phyloP scores from a whole-genome alignment of 2,113 vertebrate genomes.

The Diadophis punctatus region DNA sequence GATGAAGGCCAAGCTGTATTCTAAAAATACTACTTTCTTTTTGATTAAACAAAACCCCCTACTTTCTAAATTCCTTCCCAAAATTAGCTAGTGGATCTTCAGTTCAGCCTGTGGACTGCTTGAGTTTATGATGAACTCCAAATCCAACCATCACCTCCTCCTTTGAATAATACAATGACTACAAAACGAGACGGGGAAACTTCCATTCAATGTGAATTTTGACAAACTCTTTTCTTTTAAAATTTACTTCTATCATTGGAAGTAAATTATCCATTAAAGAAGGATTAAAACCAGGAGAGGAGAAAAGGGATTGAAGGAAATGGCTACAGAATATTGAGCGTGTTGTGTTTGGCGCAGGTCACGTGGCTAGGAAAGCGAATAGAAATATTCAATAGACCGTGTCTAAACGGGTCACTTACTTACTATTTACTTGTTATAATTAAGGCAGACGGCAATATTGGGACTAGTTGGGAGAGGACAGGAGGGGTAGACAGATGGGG shows the following conservation, averaged over 20 bases:
- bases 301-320: neutral
- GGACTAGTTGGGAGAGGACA: neutral
- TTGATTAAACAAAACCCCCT: constrained; percentile 32
- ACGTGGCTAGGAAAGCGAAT: too few species aligned
- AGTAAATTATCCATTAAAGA: neutral
- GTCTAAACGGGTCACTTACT: neutral
- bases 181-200: neutral
- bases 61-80: constrained; percentile 23
- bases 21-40: constrained; percentile 39
- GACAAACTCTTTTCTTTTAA: neutral
- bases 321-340: neutral
- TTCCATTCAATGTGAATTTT: neutral
- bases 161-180: neutral
- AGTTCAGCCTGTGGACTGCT: neutral
- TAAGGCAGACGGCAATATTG: neutral
- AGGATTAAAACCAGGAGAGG: neutral
- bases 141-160: neutral
- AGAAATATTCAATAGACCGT: too few species aligned
- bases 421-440: neutral
- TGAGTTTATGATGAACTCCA: neutral
- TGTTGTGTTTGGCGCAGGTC: too few species aligned
- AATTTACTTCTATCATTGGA: neutral
- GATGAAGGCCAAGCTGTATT: constrained; percentile 9
- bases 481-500: neutral
- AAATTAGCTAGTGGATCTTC: neutral